Evolutionary conservation across 1,140 invertebrate genomes (phyloP), one percentile per base, ranked within the genome.

Genomic region (Helicorthomorpha holstii): DNA sequence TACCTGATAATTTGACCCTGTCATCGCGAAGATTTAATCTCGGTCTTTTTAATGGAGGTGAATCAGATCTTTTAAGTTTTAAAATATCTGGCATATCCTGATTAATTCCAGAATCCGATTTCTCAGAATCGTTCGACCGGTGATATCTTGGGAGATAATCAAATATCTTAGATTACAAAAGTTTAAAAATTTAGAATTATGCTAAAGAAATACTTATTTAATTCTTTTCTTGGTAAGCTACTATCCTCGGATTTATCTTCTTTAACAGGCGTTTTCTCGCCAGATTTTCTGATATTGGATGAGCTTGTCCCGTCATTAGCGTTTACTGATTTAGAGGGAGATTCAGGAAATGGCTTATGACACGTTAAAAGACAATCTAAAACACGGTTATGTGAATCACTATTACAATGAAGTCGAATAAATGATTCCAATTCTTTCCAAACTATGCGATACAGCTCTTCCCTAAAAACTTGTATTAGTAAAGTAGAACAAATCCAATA

Each of bases 371-470:
- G 66, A 66, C 86, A 92, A 49, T 83, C 80, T 14, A 95, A 71
- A 14, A 96, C 75, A 58, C 79, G 77, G 47, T 76, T 75, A 63
- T 96, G 91, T 53, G 73, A 67, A 21, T 73, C 76, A 59, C 73
- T 74, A 42, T 77, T 73, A 65, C 81, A 74, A 61, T 92, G 83
- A 4, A 79, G 76, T 51, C 81, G 78, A 0, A 96, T 65, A 51
- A 92, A 76, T 12, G 77, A 78, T 66, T 96, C 91, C 26, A 95
- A 64, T 63, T 96, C 93, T 41, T 75, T 75, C 82, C 90, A 97
- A 61, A 95, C 75, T 44, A 85, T 73, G 50, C 82, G 75, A 68
- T 93, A 96, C 59, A 93, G 87, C 60, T 95, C 91, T 58, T 93
- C 87, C 57, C 75, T 74, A 59, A 47, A 58, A 14, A 57, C 26